These are phyloP conservation scores for Toxotes chatareus DNA, from an alignment of 2,113 vertebrate genomes.

Conservation along the genomic window DNA sequence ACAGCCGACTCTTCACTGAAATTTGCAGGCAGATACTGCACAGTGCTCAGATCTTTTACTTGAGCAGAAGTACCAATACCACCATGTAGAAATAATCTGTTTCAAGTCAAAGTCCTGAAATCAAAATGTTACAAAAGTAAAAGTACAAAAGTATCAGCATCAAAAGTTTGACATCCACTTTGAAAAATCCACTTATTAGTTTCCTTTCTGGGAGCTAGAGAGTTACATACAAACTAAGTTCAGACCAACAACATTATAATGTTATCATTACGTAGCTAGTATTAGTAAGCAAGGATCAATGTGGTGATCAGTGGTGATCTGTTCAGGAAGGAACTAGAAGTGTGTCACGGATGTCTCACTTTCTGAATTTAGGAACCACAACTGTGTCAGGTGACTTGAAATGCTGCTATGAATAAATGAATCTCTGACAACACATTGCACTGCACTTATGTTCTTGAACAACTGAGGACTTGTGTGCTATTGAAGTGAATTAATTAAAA, in stretches of 20 bases:
- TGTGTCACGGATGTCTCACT: not conserved
- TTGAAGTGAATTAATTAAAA: not conserved
- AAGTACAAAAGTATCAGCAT: not conserved
- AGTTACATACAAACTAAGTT: no score
- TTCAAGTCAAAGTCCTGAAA: no score
- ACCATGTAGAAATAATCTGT: not conserved
- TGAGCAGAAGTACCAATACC: not conserved
- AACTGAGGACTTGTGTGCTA: not conserved
- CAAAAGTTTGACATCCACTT: not conserved
- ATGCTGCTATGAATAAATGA: not conserved
- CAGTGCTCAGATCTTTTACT: not conserved
- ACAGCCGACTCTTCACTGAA: not conserved
- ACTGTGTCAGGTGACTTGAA: not conserved
- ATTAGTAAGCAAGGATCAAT: no score
- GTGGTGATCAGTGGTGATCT: no score
- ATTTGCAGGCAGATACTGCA: not conserved
- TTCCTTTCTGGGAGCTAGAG: no score
- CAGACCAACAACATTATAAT: no score
- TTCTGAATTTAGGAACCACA: not conserved
- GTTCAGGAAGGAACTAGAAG: no score
- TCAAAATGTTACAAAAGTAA: no score
- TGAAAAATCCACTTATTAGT: no score
- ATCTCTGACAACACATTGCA: not conserved
- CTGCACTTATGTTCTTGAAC: not conserved
- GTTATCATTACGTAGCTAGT: no score